Evolutionary conservation across 2,888 invertebrate genomes (phyloP), one percentile per base, ranked within the genome.

Genomic region (Sipha maydis): DNA sequence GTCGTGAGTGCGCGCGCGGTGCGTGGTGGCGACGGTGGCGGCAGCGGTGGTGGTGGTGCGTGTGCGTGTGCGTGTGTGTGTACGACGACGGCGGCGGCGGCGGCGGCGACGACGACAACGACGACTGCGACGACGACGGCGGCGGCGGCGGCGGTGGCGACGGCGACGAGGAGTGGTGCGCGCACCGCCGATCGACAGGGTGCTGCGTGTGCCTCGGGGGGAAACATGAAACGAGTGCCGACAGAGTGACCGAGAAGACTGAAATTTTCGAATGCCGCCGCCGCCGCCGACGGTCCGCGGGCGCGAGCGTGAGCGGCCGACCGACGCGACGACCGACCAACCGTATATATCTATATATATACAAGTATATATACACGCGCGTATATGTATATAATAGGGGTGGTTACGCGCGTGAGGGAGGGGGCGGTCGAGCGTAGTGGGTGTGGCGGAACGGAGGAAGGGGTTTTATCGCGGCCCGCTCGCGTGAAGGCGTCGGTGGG

Each of bases 241-340:
- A 88, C 88, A 88, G 88, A 88, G 88, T 88, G 88, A 88, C 88
- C 88, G 88, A 88, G 88, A 88, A 88, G 88, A 88, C 88, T 82
- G 88, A 88, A 88, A 88, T 41, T 88, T 82, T 82, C 88, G 67
- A 82, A 88, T 38, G 88, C 82, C 88, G 86, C 73, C 80, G 80
- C 54, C 80, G 80, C 54, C 86, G 84, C 56, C 75, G 67, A 31
- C 25, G 73, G 80, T 80, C 86, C 86, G 86, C 86, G 85, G 71
- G 79, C 85, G 78, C 54, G 80, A 80, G 73, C 75, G 84, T 21
- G 83, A n/a, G 34, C 77, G 69, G 54, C 71, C 85, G 86, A 73
- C 28, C 31, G 61, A 54, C 56, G 76, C 17, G 83, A 67, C 54
- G 48, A 78, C 78, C 78, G 38, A 77, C 77, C 48, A 14, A 48